Conservation (phyloP, 2,113 vertebrate species). For the Poeciliopsis turrubarensis region DNA sequence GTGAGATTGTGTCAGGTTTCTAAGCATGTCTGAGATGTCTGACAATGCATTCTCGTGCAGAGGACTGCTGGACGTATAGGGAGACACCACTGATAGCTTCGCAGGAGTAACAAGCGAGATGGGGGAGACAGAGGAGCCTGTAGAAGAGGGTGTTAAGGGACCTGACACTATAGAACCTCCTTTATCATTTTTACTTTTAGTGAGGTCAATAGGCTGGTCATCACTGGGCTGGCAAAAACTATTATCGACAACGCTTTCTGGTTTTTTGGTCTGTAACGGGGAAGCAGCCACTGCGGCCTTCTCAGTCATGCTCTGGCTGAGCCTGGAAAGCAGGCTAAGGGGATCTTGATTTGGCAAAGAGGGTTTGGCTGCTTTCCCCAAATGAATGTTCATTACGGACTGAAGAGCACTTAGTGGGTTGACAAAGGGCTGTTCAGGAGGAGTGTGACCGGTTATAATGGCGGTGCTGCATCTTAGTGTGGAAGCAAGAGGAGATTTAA, state of each 20-base stretch:
- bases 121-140: conserved; percentile 89
- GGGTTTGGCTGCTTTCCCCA: conserved; percentile 97
- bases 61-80: conserved; percentile 93
- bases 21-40: conserved; percentile 99
- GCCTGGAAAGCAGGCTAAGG: conserved; percentile 97
- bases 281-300: conserved; percentile 93
- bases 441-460: conserved; percentile 92
- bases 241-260: conserved; percentile 84
- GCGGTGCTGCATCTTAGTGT: conserved; percentile 86
- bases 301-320: conserved; percentile 97
- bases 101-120: conserved; percentile 88
- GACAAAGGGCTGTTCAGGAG: conserved; percentile 94
- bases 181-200: conserved; percentile 94
- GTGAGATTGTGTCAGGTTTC: conserved; percentile 96
- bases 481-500: conserved; percentile 74
- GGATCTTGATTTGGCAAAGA: conserved; percentile 94
- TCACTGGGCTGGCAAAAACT: conserved; percentile 89
- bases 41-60: conserved; percentile 96
- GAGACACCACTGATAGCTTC: conserved; percentile 90
- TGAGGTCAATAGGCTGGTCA: conserved; percentile 99
- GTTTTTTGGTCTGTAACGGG: conserved; percentile 88
- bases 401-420: conserved; percentile 98
- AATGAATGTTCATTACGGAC: conserved; percentile 98
- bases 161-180: conserved; percentile 86
- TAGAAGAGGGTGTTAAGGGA: conserved; percentile 89